Conservation (phyloP, 2,888 invertebrate genomes). For the Orthosia gracilis region DNA sequence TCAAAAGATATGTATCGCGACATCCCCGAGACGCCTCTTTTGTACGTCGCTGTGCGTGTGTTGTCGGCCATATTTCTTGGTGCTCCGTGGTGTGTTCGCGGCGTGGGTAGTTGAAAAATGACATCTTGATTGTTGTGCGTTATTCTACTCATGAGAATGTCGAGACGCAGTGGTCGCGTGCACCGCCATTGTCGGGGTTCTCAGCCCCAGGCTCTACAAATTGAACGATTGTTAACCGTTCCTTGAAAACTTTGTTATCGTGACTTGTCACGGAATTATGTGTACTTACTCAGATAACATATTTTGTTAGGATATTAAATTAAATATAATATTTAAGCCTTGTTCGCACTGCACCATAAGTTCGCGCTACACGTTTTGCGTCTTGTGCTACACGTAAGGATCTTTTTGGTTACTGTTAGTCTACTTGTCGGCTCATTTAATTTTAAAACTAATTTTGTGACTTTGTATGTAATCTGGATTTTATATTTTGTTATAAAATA, state of each 20-base stretch:
- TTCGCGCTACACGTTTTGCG: conserved; percentile 5
- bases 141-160: conserved; percentile 90
- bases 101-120: conserved; percentile 91
- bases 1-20: conserved; percentile 87
- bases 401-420: not conserved
- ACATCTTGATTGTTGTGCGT: conserved; percentile 91
- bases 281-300: conserved; percentile 82
- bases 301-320: conserved; percentile 76
- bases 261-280: conserved; percentile 86
- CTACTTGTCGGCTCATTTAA: not conserved
- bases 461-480: not conserved
- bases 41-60: conserved; percentile 85
- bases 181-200: conserved; percentile 83
- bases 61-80: conserved; percentile 89
- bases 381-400: not conserved
- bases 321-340: conserved; percentile 53
- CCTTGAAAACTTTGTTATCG: conserved; percentile 85
- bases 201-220: conserved; percentile 86
- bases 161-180: conserved; percentile 85
- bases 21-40: conserved; percentile 86
- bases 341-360: not conserved
- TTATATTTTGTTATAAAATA: too few relatives aligned
- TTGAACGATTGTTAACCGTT: conserved; percentile 90
- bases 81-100: conserved; percentile 77
- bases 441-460: not conserved